A percentile compares a stretch with the other conserved stretches of the same genome.
These are phyloP conservation scores for Hucho hucho DNA, from an alignment of 2,113 vertebrate genomes.

Conservation along the genomic window DNA sequence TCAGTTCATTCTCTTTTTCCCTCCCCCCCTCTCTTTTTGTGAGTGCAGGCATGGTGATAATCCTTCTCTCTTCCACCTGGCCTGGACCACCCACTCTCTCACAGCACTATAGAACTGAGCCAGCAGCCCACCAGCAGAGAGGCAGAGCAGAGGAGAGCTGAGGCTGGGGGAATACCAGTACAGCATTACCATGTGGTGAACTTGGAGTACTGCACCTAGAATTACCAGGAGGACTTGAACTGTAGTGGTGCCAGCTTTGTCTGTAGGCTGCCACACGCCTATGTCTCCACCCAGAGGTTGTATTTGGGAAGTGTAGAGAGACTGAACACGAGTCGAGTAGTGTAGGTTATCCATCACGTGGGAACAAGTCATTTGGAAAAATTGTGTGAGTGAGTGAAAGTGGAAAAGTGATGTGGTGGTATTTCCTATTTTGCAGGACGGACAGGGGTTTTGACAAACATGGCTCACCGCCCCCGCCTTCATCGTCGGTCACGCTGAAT, in stretches of 20 bases:
- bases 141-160: background rate
- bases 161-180: background rate
- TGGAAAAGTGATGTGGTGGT: slow-evolving; percentile 59
- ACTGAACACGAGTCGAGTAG: background rate
- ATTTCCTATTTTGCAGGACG: slow-evolving; percentile 69
- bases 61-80: slow-evolving; percentile 68
- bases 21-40: slow-evolving; percentile 29
- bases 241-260: background rate
- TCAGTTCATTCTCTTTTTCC: slow-evolving; percentile 5
- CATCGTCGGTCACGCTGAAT: background rate
- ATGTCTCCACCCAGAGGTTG: slow-evolving; percentile 61
- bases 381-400: slow-evolving; percentile 31
- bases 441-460: slow-evolving; percentile 43
- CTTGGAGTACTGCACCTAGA: background rate
- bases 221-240: background rate
- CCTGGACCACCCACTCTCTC: slow-evolving; percentile 69
- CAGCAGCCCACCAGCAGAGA: slow-evolving; percentile 59
- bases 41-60: slow-evolving; percentile 63
- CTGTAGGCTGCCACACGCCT: background rate
- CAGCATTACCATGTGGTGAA: slow-evolving; percentile 13
- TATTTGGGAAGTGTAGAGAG: background rate
- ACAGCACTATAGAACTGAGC: slow-evolving; percentile 22
- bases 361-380: slow-evolving; percentile 54
- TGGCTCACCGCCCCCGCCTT: slow-evolving; percentile 3
- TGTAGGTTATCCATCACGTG: slow-evolving; percentile 22